phyloP scores from a whole-genome alignment of 2,888 invertebrate species.

The Yponomeuta sedellus region DNA sequence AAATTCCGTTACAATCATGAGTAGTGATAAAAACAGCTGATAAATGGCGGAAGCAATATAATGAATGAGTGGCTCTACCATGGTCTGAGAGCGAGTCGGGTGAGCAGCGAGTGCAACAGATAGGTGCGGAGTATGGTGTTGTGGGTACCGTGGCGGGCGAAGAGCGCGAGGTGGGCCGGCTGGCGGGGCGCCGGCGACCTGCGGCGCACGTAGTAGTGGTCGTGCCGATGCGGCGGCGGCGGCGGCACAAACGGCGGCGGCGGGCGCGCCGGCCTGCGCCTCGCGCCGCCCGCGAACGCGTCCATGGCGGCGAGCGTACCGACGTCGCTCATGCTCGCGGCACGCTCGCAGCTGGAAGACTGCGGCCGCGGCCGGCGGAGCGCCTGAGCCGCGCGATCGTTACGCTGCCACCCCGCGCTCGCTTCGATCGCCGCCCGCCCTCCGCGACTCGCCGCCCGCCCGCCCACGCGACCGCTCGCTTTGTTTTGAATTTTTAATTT shows the following conservation, averaged over 20 bases:
- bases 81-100: no score
- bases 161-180: slow-evolving; percentile 65
- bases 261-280: slow-evolving; percentile 65
- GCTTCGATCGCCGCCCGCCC: slow-evolving; percentile 71
- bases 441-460: slow-evolving; percentile 56
- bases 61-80: neutral
- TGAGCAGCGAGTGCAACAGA: slow-evolving; percentile 5
- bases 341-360: slow-evolving; percentile 73
- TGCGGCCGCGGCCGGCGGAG: slow-evolving; percentile 30
- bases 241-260: slow-evolving; percentile 71
- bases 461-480: slow-evolving; percentile 62
- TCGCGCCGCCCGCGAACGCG: slow-evolving; percentile 72
- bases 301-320: slow-evolving; percentile 75
- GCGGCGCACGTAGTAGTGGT: slow-evolving; percentile 71
- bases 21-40: no score
- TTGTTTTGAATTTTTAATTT: slow-evolving; percentile 75
- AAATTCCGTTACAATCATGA: no score
- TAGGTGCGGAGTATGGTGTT: slow-evolving; percentile 10
- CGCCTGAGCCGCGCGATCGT: slow-evolving; percentile 27
- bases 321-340: slow-evolving; percentile 72
- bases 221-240: slow-evolving; percentile 66
- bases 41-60: neutral
- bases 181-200: slow-evolving; percentile 69
- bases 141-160: slow-evolving; percentile 58
- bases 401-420: slow-evolving; percentile 47